Conservation (phyloP, 2,113 vertebrate species). For the Athene cunicularia region DNA sequence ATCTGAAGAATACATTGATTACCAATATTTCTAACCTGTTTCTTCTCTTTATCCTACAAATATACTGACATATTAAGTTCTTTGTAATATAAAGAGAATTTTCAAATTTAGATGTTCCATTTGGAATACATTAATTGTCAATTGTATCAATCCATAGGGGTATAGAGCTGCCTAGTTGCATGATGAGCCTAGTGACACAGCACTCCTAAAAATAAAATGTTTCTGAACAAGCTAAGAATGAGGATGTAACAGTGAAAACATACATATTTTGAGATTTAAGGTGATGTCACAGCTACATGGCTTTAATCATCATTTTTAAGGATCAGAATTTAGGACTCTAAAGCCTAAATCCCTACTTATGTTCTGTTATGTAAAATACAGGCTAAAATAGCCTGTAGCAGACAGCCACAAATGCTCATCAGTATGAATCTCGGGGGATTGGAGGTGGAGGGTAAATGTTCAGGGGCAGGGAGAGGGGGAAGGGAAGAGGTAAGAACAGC, state of each 20-base stretch:
- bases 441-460: too few relatives aligned
- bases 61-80: not conserved
- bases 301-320: conserved; percentile 25
- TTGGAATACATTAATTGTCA: not conserved
- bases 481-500: not conserved
- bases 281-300: not conserved
- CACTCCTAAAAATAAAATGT: not conserved
- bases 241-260: not conserved
- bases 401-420: not conserved
- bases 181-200: not conserved
- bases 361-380: conserved; percentile 44
- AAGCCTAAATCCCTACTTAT: conserved; percentile 61
- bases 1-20: not conserved
- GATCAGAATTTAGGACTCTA: conserved; percentile 34
- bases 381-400: conserved; percentile 35
- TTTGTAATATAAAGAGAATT: not conserved
- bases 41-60: not conserved
- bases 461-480: too few relatives aligned
- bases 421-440: not conserved
- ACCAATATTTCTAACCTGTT: not conserved
- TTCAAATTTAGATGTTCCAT: not conserved
- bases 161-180: not conserved
- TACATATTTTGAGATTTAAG: not conserved
- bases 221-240: not conserved
- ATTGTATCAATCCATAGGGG: not conserved